phyloP scores from a whole-genome alignment of 35 echinoderm and acorn worm genomes.

The Amphiura filiformis region DNA sequence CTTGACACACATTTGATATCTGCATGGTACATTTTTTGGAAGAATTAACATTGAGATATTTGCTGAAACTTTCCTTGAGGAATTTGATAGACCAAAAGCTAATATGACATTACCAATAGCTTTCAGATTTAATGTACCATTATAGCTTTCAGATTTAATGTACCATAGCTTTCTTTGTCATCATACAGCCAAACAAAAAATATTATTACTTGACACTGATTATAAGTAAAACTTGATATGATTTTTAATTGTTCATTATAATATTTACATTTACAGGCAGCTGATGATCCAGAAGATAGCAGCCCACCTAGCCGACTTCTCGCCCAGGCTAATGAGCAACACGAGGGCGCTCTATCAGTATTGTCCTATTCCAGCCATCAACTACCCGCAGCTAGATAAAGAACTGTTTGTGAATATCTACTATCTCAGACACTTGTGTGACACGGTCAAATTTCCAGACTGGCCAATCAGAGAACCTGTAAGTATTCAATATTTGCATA shows the following conservation, averaged over 20 bases:
- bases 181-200: too few species aligned
- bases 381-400: conserved; percentile 85
- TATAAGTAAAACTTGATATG: too few species aligned
- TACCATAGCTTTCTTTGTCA: too few species aligned
- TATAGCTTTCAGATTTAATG: too few species aligned
- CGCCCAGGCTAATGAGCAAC: conserved; percentile 82
- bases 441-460: conserved; percentile 81
- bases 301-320: conserved; percentile 90
- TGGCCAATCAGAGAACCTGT: conserved; percentile 98
- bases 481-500: conserved; percentile 53
- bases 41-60: conserved; percentile 44
- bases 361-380: conserved; percentile 89
- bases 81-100: too few species aligned
- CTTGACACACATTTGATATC: too few species aligned
- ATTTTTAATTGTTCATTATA: too few species aligned
- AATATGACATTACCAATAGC: too few species aligned
- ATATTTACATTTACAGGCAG: conserved; percentile 33
- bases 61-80: conserved; percentile 74
- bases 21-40: conserved; percentile 71
- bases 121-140: too few species aligned
- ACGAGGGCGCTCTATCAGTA: conserved; percentile 91
- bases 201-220: too few species aligned
- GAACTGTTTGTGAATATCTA: conserved; percentile 98
- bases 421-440: conserved; percentile 91
- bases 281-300: conserved; percentile 94